Evolutionary conservation across 2,797 vertebrate genomes (phyloP).

Genomic region (Myotis findleyi): DNA sequence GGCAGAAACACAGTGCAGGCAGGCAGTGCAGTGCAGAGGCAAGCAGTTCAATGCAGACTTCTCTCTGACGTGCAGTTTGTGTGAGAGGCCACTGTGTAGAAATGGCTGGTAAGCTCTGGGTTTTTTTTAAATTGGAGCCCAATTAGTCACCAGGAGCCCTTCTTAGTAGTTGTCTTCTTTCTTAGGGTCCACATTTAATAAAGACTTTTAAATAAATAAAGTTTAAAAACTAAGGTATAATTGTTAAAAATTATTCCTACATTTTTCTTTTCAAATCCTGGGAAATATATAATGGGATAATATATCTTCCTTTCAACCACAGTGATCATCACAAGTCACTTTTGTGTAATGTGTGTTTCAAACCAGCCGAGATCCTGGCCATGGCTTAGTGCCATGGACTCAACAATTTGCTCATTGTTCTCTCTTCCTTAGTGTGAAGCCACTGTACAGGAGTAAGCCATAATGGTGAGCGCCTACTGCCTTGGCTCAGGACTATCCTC

Average conservation of each 20-base stretch:
- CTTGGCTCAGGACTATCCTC: neutral
- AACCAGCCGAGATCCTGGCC: neutral
- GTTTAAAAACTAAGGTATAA: conserved; percentile 10
- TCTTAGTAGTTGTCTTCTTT: neutral
- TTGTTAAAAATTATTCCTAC: conserved; percentile 1
- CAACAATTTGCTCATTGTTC: conserved; percentile 68
- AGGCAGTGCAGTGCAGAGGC: neutral
- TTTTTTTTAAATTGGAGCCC: neutral
- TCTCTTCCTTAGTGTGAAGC: conserved; percentile 13
- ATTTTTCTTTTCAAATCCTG: conserved; percentile 39
- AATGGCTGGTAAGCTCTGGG: neutral
- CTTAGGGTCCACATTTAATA: neutral
- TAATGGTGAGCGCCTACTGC: neutral
- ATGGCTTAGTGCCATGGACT: neutral
- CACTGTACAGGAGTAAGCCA: neutral
- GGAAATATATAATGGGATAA: neutral
- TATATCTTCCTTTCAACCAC: neutral
- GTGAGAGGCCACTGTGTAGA: neutral
- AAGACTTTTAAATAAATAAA: conserved; percentile 41
- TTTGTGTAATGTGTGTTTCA: conserved; percentile 44
- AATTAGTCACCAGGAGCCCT: neutral
- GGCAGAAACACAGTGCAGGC: neutral
- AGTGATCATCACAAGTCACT: conserved; percentile 32
- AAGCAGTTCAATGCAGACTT: neutral
- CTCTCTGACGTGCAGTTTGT: neutral